These are phyloP conservation scores for Napeogenes inachia DNA, from an alignment of 2,888 invertebrate species.

Conservation along the genomic window DNA sequence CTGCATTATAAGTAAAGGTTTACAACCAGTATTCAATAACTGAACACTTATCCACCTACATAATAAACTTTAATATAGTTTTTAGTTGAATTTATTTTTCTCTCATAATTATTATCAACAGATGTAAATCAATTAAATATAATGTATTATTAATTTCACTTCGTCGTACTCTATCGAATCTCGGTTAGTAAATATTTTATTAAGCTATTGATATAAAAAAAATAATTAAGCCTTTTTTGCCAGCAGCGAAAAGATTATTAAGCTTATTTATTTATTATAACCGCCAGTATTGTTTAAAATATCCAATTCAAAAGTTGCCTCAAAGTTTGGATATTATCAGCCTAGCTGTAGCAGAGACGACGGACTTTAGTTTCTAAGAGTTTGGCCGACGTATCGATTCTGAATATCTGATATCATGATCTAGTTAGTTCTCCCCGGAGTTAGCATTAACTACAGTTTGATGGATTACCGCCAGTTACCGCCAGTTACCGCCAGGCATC, in stretches of 20 bases:
- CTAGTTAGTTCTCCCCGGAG: conserved; percentile 28
- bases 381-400: conserved; percentile 27
- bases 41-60: background rate
- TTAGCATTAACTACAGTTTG: conserved; percentile 34
- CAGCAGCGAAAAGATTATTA: too few species aligned
- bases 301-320: background rate
- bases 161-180: too few species aligned
- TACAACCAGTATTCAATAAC: background rate
- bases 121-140: too few species aligned
- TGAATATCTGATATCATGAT: conserved; percentile 29
- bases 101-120: too few species aligned
- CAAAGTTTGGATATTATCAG: conserved; percentile 4
- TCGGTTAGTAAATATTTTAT: too few species aligned
- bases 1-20: conserved; percentile 17
- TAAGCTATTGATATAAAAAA: too few species aligned
- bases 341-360: conserved; percentile 2
- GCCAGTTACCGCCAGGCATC: conserved; percentile 17
- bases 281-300: too few species aligned
- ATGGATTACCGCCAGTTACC: conserved; percentile 26
- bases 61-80: background rate
- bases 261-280: too few species aligned
- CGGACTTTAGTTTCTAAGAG: conserved; percentile 9
- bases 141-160: too few species aligned
- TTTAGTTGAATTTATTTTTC: background rate
- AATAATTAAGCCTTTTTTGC: too few species aligned